These are phyloP conservation scores for Spinibarbus caldwelli DNA, from an alignment of 2,797 vertebrate genomes.

Conservation along the genomic window DNA sequence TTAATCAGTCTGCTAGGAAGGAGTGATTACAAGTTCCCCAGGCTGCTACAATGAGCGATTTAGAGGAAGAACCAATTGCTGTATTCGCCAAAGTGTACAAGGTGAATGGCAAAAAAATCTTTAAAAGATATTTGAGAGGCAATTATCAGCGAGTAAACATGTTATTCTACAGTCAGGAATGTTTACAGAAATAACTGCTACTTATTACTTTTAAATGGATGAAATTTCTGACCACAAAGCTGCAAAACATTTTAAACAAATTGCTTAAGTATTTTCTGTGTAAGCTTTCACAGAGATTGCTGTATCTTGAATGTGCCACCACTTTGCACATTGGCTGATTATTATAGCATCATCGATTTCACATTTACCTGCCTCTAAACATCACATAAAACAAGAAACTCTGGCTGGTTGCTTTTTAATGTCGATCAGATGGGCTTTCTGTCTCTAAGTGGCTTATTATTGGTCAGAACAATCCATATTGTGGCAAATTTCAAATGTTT, in stretches of 20 bases:
- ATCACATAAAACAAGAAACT: background rate
- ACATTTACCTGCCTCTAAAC: constrained; percentile 2
- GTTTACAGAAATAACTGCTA: background rate
- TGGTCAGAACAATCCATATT: background rate
- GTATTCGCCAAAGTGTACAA: background rate
- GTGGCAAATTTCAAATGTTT: background rate
- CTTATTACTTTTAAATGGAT: background rate
- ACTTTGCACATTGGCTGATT: constrained; percentile 1
- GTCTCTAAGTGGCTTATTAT: background rate
- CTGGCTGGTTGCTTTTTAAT: background rate
- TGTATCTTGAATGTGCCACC: background rate
- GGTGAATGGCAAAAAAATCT: background rate
- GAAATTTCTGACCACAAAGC: constrained; percentile 3
- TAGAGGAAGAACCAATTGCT: background rate
- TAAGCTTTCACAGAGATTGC: constrained; percentile 4
- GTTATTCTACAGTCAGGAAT: background rate
- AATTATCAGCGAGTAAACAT: background rate
- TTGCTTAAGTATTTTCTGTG: background rate
- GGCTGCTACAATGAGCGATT: background rate
- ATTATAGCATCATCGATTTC: background rate
- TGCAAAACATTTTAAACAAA: background rate
- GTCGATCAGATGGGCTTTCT: background rate
- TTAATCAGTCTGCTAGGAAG: constrained; percentile 4
- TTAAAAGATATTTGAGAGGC: constrained; percentile 6
- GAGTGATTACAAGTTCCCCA: background rate